Evolutionary conservation across 1,140 invertebrate genomes (phyloP).

Genomic region (Geopemphigus sp.): DNA sequence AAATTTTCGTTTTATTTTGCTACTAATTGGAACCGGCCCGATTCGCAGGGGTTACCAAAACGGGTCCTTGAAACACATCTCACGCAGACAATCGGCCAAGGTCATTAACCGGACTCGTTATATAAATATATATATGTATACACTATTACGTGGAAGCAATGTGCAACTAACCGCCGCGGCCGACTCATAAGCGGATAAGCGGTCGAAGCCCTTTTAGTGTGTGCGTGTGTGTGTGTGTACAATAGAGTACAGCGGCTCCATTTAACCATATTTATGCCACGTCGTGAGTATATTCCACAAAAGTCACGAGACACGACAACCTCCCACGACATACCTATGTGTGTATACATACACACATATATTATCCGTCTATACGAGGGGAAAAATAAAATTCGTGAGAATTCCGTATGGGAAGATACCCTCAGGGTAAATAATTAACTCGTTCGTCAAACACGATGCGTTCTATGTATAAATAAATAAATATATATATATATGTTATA

Average conservation of each 20-base stretch:
- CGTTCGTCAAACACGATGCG: too few relatives aligned
- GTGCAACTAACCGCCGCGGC: too few relatives aligned
- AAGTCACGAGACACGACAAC: background rate
- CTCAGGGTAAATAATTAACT: too few relatives aligned
- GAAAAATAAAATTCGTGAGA: background rate
- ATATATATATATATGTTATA: too few relatives aligned
- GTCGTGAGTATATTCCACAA: background rate
- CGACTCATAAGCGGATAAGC: background rate
- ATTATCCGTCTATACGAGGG: background rate
- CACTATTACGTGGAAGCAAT: too few relatives aligned
- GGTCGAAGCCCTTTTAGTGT: background rate
- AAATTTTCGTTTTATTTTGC: background rate
- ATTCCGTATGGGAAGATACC: too few relatives aligned
- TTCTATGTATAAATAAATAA: too few relatives aligned
- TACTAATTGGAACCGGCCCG: slow-evolving; percentile 27
- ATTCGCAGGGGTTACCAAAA: slow-evolving; percentile 15
- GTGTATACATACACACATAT: too few relatives aligned
- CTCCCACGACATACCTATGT: background rate
- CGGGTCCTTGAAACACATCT: slow-evolving; percentile 27
- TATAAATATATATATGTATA: background rate
- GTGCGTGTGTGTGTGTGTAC: too few relatives aligned
- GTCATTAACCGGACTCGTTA: slow-evolving; percentile 34
- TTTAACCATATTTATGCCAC: background rate
- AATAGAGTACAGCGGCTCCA: too few relatives aligned
- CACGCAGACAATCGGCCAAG: slow-evolving; percentile 32